phyloP scores from a whole-genome alignment of 2,113 vertebrate genomes.

The Diadophis punctatus region DNA sequence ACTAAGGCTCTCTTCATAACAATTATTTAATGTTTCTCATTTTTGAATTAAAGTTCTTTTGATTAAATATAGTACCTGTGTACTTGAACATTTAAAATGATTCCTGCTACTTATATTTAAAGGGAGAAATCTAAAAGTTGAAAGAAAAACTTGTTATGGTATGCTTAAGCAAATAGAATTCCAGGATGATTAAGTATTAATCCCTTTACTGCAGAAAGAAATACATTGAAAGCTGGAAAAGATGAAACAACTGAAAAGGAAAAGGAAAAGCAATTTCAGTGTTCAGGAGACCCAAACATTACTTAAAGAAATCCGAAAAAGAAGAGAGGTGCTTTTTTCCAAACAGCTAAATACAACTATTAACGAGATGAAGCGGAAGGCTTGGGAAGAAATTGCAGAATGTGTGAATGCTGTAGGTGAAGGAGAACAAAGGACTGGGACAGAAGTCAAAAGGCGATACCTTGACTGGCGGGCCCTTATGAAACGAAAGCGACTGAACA shows the following conservation, averaged over 20 bases:
- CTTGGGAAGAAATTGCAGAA: constrained; percentile 94
- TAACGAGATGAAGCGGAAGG: constrained; percentile 91
- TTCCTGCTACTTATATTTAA: constrained; percentile 55
- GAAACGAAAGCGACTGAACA: constrained; percentile 87
- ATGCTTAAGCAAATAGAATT: constrained; percentile 15
- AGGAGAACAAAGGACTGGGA: constrained; percentile 87
- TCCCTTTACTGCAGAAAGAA: constrained; percentile 46
- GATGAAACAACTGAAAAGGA: constrained; percentile 92
- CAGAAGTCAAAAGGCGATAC: constrained; percentile 89
- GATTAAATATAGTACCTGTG: background rate
- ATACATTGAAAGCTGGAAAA: constrained; percentile 64
- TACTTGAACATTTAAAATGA: constrained; percentile 47
- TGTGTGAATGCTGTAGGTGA: constrained; percentile 89
- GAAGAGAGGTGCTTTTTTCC: constrained; percentile 88
- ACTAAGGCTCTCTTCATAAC: background rate
- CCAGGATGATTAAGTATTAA: background rate
- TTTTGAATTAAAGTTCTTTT: background rate
- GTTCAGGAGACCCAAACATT: constrained; percentile 92
- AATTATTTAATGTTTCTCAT: constrained; percentile 20
- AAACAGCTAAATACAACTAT: constrained; percentile 95
- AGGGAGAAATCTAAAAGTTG: constrained; percentile 42
- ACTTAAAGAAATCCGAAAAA: constrained; percentile 89
- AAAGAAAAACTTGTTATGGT: constrained; percentile 25
- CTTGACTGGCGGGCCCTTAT: constrained; percentile 89
- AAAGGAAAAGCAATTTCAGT: constrained; percentile 95